Evolutionary conservation across 2,888 invertebrate species (phyloP), one percentile per base, ranked within the genome.

Genomic region (Polyploca ridens): DNA sequence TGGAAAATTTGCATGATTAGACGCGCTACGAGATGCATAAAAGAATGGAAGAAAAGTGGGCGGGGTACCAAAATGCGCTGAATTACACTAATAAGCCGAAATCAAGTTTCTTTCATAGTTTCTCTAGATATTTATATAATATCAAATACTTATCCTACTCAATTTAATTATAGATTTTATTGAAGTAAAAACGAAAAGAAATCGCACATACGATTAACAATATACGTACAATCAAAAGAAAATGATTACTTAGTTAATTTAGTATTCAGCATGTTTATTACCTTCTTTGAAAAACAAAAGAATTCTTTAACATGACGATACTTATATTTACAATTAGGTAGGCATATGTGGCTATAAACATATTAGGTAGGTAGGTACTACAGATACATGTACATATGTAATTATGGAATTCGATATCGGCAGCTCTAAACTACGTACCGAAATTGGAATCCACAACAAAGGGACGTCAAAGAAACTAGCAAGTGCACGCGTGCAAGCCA

Each of bases 361-460:
- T 3, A 38, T 27, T 27, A 10, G 0, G 8, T 38, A 10, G 0
- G 8, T 38, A 38, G 38, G 10, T 8, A 38, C 38, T 10, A 38
- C 38, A 38, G 38, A 38, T 38, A 8, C 38, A 33, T n/a, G 66
- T 62, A 64, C 64, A 64, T 14, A 44, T 68, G 33, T 62, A 60
- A 19, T 41, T 49, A 64, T 46, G 63, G 62, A 68, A 70, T 70
- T 77, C 73, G 75, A 81, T 79, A 73, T 72, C 75, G 77, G 81
- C 81, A 82, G 76, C 75, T 76, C 77, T 76, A 75, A 76, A 82
- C 78, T 82, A 78, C 77, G 82, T 84, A 83, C 84, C 88, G 82
- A 93, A 92, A 92, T 91, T 91, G 92, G 88, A 92, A 91, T 90
- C 86, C 86, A 85, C 90, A 87, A 87, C 87, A 93, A 93, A 92